phyloP scores from a whole-genome alignment of 2,797 vertebrate genomes.

The Clarias fuscus region DNA sequence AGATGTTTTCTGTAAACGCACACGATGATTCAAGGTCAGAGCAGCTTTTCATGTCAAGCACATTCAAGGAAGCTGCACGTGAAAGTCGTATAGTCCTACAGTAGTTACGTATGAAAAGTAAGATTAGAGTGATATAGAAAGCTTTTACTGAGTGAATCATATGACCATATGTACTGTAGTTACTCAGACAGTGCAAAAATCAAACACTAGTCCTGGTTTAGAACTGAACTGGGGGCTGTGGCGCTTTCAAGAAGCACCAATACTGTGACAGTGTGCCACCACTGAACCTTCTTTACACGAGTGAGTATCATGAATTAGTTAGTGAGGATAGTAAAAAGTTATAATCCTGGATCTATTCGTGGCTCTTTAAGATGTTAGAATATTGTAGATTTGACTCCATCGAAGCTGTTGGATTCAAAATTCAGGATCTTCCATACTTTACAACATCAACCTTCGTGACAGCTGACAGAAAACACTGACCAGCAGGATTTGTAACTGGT shows the following conservation, averaged over 20 bases:
- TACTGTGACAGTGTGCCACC: background rate
- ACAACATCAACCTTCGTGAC: too few relatives aligned
- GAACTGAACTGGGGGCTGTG: background rate
- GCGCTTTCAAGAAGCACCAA: background rate
- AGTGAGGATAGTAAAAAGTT: background rate
- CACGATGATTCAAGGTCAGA: background rate
- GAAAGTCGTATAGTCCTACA: background rate
- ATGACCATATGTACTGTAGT: background rate
- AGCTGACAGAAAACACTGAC: background rate
- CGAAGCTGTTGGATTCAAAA: background rate
- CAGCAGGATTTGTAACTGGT: background rate
- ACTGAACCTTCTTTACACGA: background rate
- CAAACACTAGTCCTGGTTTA: background rate
- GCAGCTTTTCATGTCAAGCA: background rate
- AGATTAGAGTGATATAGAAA: background rate
- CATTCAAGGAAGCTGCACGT: background rate
- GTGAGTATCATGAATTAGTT: background rate
- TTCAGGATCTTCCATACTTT: background rate
- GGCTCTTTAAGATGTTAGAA: background rate
- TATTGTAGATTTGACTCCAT: background rate
- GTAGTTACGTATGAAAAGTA: background rate
- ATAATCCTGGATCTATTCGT: background rate
- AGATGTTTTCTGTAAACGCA: slow-evolving; percentile 1
- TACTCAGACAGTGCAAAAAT: background rate
- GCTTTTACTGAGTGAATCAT: background rate